Conservation (phyloP, 2,797 vertebrate species). For the Dryobates pubescens region DNA sequence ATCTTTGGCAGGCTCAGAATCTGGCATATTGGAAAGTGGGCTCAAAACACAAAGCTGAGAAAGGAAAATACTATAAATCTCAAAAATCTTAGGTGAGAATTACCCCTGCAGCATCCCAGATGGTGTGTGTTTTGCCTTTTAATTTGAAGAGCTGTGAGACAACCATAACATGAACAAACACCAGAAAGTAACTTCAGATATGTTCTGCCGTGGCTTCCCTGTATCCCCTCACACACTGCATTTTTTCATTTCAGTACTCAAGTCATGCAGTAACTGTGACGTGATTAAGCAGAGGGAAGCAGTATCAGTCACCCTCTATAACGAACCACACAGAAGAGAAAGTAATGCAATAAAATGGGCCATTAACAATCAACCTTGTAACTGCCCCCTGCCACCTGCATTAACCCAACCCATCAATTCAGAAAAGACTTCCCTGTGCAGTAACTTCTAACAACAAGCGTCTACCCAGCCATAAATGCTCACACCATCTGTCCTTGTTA, state of each 20-base stretch:
- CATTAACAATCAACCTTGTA: slow-evolving; percentile 45
- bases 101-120: slow-evolving; percentile 9
- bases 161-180: background rate
- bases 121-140: background rate
- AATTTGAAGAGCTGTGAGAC: background rate
- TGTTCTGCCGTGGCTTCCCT: background rate
- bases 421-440: slow-evolving; percentile 30
- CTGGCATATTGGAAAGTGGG: background rate
- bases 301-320: background rate
- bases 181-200: background rate
- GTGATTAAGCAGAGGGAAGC: background rate
- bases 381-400: slow-evolving; percentile 34
- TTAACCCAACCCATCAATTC: background rate
- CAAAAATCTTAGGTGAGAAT: background rate
- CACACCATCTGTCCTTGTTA: slow-evolving; percentile 56
- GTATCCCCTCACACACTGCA: fast-evolving
- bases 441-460: background rate
- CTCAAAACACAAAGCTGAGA: slow-evolving; percentile 1
- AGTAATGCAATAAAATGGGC: slow-evolving; percentile 1
- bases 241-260: background rate
- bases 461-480: slow-evolving; percentile 27
- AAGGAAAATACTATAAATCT: background rate
- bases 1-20: background rate
- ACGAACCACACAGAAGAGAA: background rate
- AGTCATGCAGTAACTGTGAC: background rate